Evolutionary conservation across 2,113 vertebrate genomes (phyloP), one percentile per base, ranked within the genome.

Genomic region (Psilopogon haemacephalus): DNA sequence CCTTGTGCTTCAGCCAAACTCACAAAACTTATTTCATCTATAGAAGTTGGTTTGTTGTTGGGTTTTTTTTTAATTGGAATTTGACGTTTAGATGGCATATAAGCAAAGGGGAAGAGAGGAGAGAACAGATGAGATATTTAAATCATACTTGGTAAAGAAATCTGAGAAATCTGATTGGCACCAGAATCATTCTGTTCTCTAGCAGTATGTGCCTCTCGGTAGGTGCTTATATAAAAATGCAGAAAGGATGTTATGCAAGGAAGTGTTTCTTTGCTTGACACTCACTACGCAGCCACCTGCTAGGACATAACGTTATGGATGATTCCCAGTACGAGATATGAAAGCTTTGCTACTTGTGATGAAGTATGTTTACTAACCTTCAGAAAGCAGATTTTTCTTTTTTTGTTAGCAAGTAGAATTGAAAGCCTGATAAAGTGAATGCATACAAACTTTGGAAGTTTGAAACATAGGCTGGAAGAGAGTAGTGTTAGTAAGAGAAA

Each of bases 161-260:
- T 71, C 20, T 38, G 10, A 81, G 78, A 74, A 79, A 67, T 40
- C 55, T 84, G 81, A 77, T 70, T 11, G 8, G 5, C 37, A 73
- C 68, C 32, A 42, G 46, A 85, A 42, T 40, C 9, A 15, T 86
- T 88, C 46, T 77, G 11, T 86, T 91, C 50, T 78, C 32, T 56
- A 63, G 55, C 50, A 77, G 52, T 52, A 7, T 62, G 63, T 84
- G 40, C 69, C 75, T 10, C 93, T 84, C 83, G 80, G 32, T 91
- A 67, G 89, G 55, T 80, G 64, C 82, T 95, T 95, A 89, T 42
- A 71, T 94, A 91, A 95, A 96, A 89, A 83, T 94, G 89, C 90
- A 93, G 52, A 80, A 59, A 86, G 50, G 50, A 40, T 91, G 88
- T 91, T 91, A 88, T 80, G 83, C 85, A 95, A 88, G 74, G 59